A percentile compares a stretch with the other conserved stretches of the same genome.
These are phyloP conservation scores for Latrodectus elegans DNA, from an alignment of 2,888 invertebrate genomes.

Conservation along the genomic window DNA sequence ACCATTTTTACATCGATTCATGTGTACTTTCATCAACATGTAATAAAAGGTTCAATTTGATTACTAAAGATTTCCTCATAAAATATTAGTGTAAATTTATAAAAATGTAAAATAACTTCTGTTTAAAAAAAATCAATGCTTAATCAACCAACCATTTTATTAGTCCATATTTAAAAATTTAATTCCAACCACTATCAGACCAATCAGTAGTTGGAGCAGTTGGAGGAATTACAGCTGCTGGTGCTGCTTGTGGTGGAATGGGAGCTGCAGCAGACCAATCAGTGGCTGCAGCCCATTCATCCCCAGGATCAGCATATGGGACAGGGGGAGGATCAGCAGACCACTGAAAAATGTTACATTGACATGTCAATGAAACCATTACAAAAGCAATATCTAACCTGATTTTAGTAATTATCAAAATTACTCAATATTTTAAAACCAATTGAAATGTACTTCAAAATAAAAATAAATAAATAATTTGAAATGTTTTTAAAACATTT, in stretches of 20 bases:
- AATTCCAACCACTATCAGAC: conserved; percentile 54
- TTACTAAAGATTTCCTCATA: too few species aligned
- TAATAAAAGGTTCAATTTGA: too few species aligned
- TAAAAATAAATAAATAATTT: too few species aligned
- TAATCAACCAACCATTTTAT: neutral
- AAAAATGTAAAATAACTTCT: too few species aligned
- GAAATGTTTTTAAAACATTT: too few species aligned
- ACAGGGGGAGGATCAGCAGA: conserved; percentile 57
- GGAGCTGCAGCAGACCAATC: conserved; percentile 51
- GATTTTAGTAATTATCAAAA: neutral
- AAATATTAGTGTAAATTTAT: too few species aligned
- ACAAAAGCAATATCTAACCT: neutral
- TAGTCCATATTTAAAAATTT: conserved; percentile 3
- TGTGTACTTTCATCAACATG: too few species aligned
- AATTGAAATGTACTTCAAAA: too few species aligned
- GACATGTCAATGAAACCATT: neutral
- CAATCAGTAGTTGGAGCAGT: conserved; percentile 52
- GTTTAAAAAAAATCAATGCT: too few species aligned
- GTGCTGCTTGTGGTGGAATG: conserved; percentile 5
- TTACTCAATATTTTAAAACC: neutral
- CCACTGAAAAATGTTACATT: conserved; percentile 47
- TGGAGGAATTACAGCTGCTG: conserved; percentile 14
- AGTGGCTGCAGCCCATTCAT: conserved; percentile 52
- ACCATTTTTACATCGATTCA: too few species aligned
- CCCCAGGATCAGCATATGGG: conserved; percentile 37